Base-by-base conservation (phyloP, 2,113 vertebrate genomes). In the Prietella phreatophila region DNA sequence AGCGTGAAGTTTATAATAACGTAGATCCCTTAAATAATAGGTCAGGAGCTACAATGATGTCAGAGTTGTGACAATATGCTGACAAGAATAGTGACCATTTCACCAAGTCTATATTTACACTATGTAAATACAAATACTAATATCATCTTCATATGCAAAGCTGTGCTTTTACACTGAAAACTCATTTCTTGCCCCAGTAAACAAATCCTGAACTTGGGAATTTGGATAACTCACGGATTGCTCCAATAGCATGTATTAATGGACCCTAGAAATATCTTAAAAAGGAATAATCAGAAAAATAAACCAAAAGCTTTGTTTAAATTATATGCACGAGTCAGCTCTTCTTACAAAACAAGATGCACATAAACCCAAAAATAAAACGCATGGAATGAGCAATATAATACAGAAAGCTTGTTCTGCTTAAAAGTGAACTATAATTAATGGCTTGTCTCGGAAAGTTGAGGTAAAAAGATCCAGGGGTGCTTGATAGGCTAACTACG, bases 391-490 rank as follows among this genome's bases (percentile, higher is more conserved):
- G 58, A 56, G 73, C 36, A 8, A 65, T n/a, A 71, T n/a, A 78
- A 36, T n/a, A 39, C 55, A 39, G 15, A 71, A 50, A 56, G 55
- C n/a, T 33, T 81, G 47, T 79, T 86, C 71, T 83, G 85, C 14
- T 53, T 25, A 36, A 73, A 82, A 73, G 47, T 53, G 55, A 65
- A 69, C 56, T 82, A 50, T 82, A 58, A 25, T 81, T 27, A 75
- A 87, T 81, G 83, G 78, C 82, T 56, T 85, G 78, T 39, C 87
- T 85, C 58, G 27, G 75, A 86, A 71, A 82, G 39, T 27, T 79
- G 88, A 90, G 89, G 87, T 90, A 87, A 82, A 58, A 69, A 82
- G n/a, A 56, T 78, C 50, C 58, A 85, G 81, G 87, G 87, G 30
- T 82, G 55, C 78, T 56, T 39, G 84, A 85, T 60, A 67, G 76